Evolutionary conservation across 1,140 invertebrate species (phyloP), one percentile per base, ranked within the genome.

Genomic region (Matsumurasca onukii): DNA sequence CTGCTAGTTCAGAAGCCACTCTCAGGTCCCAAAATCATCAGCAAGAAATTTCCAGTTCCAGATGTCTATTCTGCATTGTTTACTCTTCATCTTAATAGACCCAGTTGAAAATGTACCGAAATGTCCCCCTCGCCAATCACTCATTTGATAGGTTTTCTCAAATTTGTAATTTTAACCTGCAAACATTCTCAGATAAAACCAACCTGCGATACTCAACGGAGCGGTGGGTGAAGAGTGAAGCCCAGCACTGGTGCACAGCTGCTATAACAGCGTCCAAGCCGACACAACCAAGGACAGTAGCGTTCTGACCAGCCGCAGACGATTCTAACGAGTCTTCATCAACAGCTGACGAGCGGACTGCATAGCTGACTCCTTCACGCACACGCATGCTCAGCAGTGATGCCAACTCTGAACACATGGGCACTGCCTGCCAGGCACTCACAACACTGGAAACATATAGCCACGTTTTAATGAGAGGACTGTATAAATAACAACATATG

Each of bases 291-390:
- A 95, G 79, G 70, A 88, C 85, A 0, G 91, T 93, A 49, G 87
- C 85, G 79, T 94, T 91, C 81, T 95, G 92, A 24, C 93, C 93
- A n/a, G 93, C 92, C 2, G 89, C 87, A 0, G 91, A 94, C 77
- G 85, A 75, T 78, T 90, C 90, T 66, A 86, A 84, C 5, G 87
- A 86, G 79, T 95, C 92, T 82, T 94, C 92, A 2, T 88, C 88
- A 59, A 89, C 81, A 31, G 88, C 91, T 76, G 86, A 88, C 2
- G 86, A 88, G 64, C 87, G 74, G 17, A 88, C 81, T 24, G 86
- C 85, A 73, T 72, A 73, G 9, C 59, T 22, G 49, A 39, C 45
- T 25, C 52, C 1, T 20, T 51, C 27, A 13, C 20, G 12, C 1
- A 70, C 24, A 13, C 31, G 0, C 24, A 45, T 48, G 0, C 34